These are phyloP conservation scores for Ophioderma brevispina DNA, from an alignment of 35 echinoderm and acorn worm species.

Conservation along the genomic window DNA sequence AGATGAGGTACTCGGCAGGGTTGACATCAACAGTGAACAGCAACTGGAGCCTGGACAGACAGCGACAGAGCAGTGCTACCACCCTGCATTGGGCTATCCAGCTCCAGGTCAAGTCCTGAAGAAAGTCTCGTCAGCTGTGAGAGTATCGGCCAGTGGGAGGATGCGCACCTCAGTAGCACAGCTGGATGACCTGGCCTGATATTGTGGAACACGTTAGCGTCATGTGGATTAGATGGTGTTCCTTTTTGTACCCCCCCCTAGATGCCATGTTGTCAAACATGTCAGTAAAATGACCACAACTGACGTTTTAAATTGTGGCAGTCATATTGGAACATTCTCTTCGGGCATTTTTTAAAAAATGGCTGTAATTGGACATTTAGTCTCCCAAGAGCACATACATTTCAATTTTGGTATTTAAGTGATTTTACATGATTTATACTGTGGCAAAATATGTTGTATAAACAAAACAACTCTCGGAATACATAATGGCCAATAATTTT, in stretches of 20 bases:
- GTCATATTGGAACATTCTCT: no score
- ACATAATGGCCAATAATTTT: no score
- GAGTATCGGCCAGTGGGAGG: slow-evolving; percentile 54
- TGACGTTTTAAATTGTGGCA: no score
- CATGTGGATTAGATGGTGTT: slow-evolving; percentile 77
- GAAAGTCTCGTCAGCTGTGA: slow-evolving; percentile 75
- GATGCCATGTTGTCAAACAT: no score
- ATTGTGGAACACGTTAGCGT: slow-evolving; percentile 65
- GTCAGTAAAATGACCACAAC: no score
- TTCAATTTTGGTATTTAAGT: no score
- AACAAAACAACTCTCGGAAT: no score
- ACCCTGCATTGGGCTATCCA: slow-evolving; percentile 70
- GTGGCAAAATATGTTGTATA: no score
- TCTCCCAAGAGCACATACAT: no score
- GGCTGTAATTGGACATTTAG: no score
- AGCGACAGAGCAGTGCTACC: slow-evolving; percentile 67
- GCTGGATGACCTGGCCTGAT: slow-evolving; percentile 75
- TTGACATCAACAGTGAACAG: slow-evolving; percentile 15
- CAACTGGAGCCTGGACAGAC: slow-evolving; percentile 28
- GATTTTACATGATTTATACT: no score
- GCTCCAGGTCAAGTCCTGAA: slow-evolving; percentile 74
- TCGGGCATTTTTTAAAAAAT: no score
- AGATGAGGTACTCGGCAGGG: slow-evolving; percentile 13
- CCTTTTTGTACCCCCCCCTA: slow-evolving; percentile 78
- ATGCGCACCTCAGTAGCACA: slow-evolving; percentile 34